Evolutionary conservation across 2,797 vertebrate species (phyloP).

Genomic region (Crenichthys baileyi): DNA sequence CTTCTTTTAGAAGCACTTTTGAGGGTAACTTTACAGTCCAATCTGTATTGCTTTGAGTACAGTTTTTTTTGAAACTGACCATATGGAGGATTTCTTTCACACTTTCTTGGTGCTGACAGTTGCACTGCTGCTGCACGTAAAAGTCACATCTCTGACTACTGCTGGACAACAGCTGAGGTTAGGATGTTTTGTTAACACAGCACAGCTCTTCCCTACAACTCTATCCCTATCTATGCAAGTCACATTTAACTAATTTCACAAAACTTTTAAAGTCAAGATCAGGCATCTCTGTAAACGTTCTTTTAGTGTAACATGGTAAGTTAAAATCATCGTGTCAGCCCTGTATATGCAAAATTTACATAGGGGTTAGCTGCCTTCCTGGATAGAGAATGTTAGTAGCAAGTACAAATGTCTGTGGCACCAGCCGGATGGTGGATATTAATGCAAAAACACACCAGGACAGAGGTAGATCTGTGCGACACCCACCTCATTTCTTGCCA

Average conservation of each 20-base stretch:
- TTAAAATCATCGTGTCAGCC: not conserved
- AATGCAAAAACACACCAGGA: not conserved
- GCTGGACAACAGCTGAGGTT: conserved; percentile 15
- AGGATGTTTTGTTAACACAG: conserved; percentile 20
- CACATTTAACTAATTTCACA: not conserved
- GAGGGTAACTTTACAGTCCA: conserved; percentile 68
- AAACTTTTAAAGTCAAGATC: not conserved
- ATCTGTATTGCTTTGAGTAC: conserved; percentile 62
- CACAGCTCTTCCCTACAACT: not conserved
- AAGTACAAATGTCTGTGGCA: not conserved
- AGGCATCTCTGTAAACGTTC: not conserved
- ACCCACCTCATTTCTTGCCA: not conserved
- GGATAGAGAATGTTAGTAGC: not conserved
- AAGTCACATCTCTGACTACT: conserved; percentile 22
- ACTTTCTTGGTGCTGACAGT: conserved; percentile 40
- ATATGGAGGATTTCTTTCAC: conserved; percentile 34
- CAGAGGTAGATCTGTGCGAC: not conserved
- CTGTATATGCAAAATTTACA: too few relatives aligned
- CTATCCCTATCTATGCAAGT: conserved; percentile 13
- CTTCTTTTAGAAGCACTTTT: conserved; percentile 63
- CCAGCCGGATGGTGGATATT: not conserved
- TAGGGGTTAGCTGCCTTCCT: not conserved
- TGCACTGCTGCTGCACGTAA: conserved; percentile 17
- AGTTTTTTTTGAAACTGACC: conserved; percentile 60
- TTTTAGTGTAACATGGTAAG: not conserved